These are phyloP conservation scores for Philaethria dido DNA, from an alignment of 2,888 invertebrate genomes.

Conservation along the genomic window DNA sequence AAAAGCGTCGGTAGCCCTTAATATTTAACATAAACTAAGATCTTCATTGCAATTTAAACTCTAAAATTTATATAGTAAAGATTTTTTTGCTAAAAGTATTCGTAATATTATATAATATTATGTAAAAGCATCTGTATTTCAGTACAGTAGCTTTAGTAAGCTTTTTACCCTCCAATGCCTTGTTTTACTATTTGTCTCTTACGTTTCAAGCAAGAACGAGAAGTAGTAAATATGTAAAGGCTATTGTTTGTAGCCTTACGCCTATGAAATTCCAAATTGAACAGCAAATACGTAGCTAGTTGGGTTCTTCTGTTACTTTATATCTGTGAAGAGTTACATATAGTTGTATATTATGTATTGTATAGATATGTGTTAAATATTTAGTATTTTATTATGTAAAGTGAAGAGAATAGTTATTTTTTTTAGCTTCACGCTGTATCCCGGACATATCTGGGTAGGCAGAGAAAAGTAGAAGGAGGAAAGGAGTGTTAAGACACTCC, in stretches of 20 bases:
- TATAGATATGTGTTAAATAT: background rate
- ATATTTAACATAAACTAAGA: background rate
- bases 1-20: background rate
- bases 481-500: too few relatives aligned
- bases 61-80: background rate
- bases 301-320: slow-evolving; percentile 1
- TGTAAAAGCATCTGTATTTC: slow-evolving; percentile 7
- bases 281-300: slow-evolving; percentile 13
- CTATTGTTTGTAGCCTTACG: slow-evolving; percentile 15
- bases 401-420: too few relatives aligned
- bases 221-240: slow-evolving; percentile 10
- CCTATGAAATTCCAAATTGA: slow-evolving; percentile 10
- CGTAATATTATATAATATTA: slow-evolving; percentile 6
- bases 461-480: too few relatives aligned
- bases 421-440: too few relatives aligned
- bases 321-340: background rate
- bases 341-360: background rate
- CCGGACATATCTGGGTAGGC: too few relatives aligned
- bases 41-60: slow-evolving; percentile 2
- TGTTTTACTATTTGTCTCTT: slow-evolving; percentile 12
- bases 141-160: slow-evolving; percentile 15
- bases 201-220: slow-evolving; percentile 5
- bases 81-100: background rate
- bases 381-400: too few relatives aligned
- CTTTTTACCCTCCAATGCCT: background rate